Percentiles rank a stretch among this genome's conserved stretches.
Conservation (phyloP, 2,888 invertebrate genomes). For the Idaea straminata region DNA sequence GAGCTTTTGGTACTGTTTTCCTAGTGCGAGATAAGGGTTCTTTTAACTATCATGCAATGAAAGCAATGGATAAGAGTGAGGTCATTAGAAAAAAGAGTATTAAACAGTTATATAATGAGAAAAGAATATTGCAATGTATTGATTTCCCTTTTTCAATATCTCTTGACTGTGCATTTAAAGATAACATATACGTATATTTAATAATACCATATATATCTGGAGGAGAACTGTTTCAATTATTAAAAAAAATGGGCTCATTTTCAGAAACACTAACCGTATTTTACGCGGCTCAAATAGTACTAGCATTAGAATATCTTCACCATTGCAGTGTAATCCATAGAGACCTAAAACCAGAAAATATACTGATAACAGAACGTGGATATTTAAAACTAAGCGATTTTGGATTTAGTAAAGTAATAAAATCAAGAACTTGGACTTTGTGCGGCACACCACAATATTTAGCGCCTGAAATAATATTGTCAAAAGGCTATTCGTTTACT, state of each 20-base stretch:
- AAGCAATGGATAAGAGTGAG: conserved; percentile 90
- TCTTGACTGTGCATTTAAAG: conserved; percentile 89
- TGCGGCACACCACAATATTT: conserved; percentile 98
- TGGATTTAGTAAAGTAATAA: conserved; percentile 92
- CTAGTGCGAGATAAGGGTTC: conserved; percentile 82
- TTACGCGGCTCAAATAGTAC: conserved; percentile 92
- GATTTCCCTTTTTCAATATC: conserved; percentile 91
- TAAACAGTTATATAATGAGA: conserved; percentile 91
- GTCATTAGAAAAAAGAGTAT: conserved; percentile 91
- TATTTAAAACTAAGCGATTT: conserved; percentile 93
- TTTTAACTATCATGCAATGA: conserved; percentile 88
- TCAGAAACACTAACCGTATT: conserved; percentile 89
- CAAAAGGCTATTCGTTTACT: conserved; percentile 92
- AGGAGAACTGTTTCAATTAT: conserved; percentile 89
- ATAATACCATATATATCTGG: conserved; percentile 90
- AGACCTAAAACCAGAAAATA: conserved; percentile 94
- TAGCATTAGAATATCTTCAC: conserved; percentile 95
- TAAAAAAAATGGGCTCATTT: conserved; percentile 79
- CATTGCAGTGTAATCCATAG: conserved; percentile 91
- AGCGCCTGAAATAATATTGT: conserved; percentile 93
- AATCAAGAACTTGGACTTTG: conserved; percentile 90
- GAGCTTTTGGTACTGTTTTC: conserved; percentile 92
- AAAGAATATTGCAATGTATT: conserved; percentile 89
- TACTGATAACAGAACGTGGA: conserved; percentile 86
- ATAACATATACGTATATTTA: conserved; percentile 90